phyloP scores from a whole-genome alignment of 2,888 invertebrate species.

The Rhagonycha lutea region DNA sequence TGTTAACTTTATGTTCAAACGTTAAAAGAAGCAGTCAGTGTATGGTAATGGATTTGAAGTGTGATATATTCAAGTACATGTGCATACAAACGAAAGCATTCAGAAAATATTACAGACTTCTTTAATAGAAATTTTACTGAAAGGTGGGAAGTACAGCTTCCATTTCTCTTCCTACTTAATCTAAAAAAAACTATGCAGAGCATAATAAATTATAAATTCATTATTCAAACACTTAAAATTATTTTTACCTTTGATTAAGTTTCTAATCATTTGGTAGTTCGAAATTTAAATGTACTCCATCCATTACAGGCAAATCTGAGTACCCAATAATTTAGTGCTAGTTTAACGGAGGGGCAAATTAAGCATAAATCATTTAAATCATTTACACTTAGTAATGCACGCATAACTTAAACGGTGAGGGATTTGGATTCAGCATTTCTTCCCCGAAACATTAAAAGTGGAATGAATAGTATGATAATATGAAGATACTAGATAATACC shows the following conservation, averaged over 20 bases:
- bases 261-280: not conserved
- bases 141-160: not conserved
- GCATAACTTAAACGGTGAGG: not conserved
- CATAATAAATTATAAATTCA: not conserved
- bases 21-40: slow-evolving; percentile 16
- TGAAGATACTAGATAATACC: too few relatives aligned
- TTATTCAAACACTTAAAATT: not conserved
- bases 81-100: slow-evolving; percentile 19
- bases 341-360: not conserved
- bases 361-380: not conserved
- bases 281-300: not conserved
- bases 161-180: not conserved
- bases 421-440: not conserved
- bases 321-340: not conserved
- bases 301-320: not conserved
- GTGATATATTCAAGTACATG: slow-evolving; percentile 25
- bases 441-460: not conserved
- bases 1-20: slow-evolving; percentile 14
- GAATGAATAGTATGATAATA: not conserved
- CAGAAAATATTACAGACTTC: slow-evolving; percentile 18
- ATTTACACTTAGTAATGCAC: not conserved
- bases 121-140: slow-evolving; percentile 15
- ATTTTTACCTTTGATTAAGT: not conserved
- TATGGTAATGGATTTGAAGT: slow-evolving; percentile 19
- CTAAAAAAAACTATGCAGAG: not conserved